phyloP scores from a whole-genome alignment of 2,797 vertebrate genomes.

The Brachymystax lenok region DNA sequence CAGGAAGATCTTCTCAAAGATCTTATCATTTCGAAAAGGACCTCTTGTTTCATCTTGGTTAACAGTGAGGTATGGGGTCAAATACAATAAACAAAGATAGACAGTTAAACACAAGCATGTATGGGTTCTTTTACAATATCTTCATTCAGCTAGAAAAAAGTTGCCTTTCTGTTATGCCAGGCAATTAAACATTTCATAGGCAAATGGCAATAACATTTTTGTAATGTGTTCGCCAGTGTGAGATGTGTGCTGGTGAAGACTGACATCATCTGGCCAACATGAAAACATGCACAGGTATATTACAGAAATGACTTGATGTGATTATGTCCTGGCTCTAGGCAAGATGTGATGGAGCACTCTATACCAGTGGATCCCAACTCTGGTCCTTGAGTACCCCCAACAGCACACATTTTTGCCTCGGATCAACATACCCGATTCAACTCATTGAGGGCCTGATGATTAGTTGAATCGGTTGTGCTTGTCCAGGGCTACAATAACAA shows the following conservation, averaged over 20 bases:
- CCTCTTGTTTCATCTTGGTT: neutral
- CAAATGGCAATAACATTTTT: neutral
- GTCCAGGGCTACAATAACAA: too few species aligned
- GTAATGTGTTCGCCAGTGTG: neutral
- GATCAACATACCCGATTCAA: too few species aligned
- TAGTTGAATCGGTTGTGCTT: too few species aligned
- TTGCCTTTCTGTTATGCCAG: neutral
- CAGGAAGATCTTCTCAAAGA: conserved; percentile 43
- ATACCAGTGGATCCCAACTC: too few species aligned
- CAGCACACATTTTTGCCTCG: too few species aligned
- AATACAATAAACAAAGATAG: neutral
- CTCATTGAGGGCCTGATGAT: too few species aligned
- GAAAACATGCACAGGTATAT: too few species aligned
- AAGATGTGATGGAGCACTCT: neutral
- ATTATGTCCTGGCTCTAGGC: neutral
- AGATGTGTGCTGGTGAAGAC: conserved; percentile 12
- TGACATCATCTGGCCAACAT: conserved; percentile 44
- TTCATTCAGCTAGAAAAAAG: neutral
- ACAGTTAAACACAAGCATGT: neutral
- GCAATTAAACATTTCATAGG: neutral
- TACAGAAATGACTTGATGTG: neutral
- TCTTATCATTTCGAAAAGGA: neutral
- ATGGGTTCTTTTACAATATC: neutral
- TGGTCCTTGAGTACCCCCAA: too few species aligned
- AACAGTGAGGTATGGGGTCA: neutral